phyloP scores from a whole-genome alignment of 2,797 vertebrate species.

The Muraenolepis orangiensis region DNA sequence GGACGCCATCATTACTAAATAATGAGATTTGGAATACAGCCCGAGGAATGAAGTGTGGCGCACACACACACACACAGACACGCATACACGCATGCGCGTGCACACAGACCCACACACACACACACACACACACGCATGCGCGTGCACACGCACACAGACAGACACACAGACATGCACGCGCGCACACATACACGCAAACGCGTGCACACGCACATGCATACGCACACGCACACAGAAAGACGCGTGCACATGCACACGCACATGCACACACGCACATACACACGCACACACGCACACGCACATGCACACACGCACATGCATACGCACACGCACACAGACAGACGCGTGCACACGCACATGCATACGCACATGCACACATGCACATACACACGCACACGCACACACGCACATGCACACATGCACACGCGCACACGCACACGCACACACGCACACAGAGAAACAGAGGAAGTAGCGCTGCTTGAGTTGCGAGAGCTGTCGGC shows the following conservation, averaged over 20 bases:
- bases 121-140: too few relatives aligned
- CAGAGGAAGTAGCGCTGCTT: slow-evolving; percentile 10
- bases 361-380: too few relatives aligned
- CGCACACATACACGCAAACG: not conserved
- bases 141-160: too few relatives aligned
- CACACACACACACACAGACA: too few relatives aligned
- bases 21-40: not conserved
- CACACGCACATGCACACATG: not conserved
- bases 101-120: too few relatives aligned
- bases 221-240: not conserved
- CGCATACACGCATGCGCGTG: too few relatives aligned
- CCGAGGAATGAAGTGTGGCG: too few relatives aligned
- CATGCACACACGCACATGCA: too few relatives aligned
- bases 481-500: slow-evolving; percentile 47
- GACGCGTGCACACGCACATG: too few relatives aligned
- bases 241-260: not conserved
- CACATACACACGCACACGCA: not conserved
- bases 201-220: not conserved
- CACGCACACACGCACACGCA: too few relatives aligned
- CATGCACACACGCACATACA: too few relatives aligned
- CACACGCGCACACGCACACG: not conserved
- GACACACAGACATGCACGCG: not conserved
- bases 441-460: not conserved
- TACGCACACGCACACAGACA: too few relatives aligned
- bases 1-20: slow-evolving; percentile 8